A percentile compares a stretch with the other conserved stretches of the same genome.
These are phyloP conservation scores for Pocota personata DNA, from an alignment of 2,888 invertebrate species.

Conservation along the genomic window DNA sequence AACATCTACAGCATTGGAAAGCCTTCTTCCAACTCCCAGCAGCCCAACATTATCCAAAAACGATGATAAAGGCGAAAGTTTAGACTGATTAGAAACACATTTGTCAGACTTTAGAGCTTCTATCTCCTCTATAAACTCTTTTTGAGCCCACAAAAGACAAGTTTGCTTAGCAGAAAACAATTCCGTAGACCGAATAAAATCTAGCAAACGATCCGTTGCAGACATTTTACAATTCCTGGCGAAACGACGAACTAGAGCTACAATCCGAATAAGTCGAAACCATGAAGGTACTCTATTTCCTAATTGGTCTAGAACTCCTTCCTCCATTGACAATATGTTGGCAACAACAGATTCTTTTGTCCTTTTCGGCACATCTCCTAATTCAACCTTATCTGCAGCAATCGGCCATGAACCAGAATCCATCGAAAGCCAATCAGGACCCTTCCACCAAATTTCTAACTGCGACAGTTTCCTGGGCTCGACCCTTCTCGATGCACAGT, in stretches of 20 bases:
- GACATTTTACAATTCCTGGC: neutral
- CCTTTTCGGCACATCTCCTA: neutral
- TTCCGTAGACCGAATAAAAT: neutral
- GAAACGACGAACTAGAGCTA: too few relatives aligned
- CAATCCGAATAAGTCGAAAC: neutral
- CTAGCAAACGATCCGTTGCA: neutral
- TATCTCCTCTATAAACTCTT: neutral
- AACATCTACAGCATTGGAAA: neutral
- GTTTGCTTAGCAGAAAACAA: neutral
- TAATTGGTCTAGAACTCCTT: neutral
- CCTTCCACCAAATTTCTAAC: constrained; percentile 14
- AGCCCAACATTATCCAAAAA: neutral
- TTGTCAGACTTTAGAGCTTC: neutral
- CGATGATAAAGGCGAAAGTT: neutral
- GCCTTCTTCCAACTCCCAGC: neutral
- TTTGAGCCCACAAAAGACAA: neutral
- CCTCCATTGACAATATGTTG: neutral
- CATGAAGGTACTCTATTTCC: neutral
- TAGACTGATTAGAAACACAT: neutral
- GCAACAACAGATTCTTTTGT: neutral
- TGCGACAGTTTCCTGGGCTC: constrained; percentile 45
- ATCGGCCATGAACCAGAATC: neutral
- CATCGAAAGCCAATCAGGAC: constrained; percentile 13
- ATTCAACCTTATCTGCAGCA: too few relatives aligned
- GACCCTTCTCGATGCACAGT: constrained; percentile 72